A percentile compares a stretch with the other conserved stretches of the same genome.
Evolutionary conservation across 2,113 vertebrate species (phyloP).

Genomic region (Fulmarus glacialis): DNA sequence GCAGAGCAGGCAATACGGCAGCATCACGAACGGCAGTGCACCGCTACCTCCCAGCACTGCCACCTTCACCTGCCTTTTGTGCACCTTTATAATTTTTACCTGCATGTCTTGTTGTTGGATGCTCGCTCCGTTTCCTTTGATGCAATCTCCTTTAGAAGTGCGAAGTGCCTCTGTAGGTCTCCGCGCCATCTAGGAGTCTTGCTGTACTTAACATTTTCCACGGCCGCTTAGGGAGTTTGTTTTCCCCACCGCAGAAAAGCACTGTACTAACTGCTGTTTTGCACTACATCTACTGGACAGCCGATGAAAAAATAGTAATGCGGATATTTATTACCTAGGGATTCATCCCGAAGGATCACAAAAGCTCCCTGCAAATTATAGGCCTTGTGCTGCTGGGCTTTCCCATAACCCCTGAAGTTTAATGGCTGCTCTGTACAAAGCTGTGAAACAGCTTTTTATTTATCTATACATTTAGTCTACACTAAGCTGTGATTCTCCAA

Average conservation of each 20-base stretch:
- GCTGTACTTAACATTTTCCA: neutral
- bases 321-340: neutral
- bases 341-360: neutral
- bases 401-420: neutral
- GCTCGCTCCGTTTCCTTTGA: accelerated
- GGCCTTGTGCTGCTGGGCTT: neutral
- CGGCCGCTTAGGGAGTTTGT: neutral
- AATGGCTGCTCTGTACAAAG: neutral
- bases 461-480: neutral
- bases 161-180: neutral
- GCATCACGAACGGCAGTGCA: neutral
- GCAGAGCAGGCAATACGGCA: neutral
- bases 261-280: neutral
- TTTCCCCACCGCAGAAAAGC: neutral
- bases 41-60: neutral
- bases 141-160: neutral
- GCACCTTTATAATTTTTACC: neutral
- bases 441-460: constrained; percentile 11
- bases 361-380: neutral
- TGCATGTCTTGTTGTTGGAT: neutral
- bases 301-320: neutral
- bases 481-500: constrained; percentile 2
- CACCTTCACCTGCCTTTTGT: neutral
- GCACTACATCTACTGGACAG: accelerated
- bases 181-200: neutral